Evolutionary conservation across 2,888 invertebrate species (phyloP).

Genomic region (Pseudolycoriella hygida): DNA sequence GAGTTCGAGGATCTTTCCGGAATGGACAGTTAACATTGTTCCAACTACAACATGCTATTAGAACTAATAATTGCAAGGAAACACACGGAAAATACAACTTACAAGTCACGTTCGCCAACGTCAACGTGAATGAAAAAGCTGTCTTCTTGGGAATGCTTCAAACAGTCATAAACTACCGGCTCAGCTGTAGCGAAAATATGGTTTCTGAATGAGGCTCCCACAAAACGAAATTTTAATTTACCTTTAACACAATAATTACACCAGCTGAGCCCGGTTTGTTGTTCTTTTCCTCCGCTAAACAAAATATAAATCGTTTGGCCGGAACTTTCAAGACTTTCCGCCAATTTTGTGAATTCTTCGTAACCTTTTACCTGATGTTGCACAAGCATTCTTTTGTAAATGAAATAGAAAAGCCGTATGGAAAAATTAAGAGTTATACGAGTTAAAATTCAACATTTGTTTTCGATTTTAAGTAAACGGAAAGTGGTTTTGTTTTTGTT

Average conservation of each 20-base stretch:
- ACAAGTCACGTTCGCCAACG: slow-evolving; percentile 61
- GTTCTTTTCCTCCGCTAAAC: slow-evolving; percentile 28
- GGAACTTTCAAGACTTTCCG: slow-evolving; percentile 22
- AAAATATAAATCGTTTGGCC: slow-evolving; percentile 25
- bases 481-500: too few relatives aligned
- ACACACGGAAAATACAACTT: slow-evolving; percentile 17
- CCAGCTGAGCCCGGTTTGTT: slow-evolving; percentile 58
- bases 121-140: slow-evolving; percentile 55
- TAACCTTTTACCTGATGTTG: slow-evolving; percentile 28
- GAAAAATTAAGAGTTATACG: too few relatives aligned
- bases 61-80: neutral
- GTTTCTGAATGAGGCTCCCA: neutral
- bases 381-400: slow-evolving; percentile 22
- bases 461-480: too few relatives aligned
- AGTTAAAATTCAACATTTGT: too few relatives aligned
- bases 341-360: slow-evolving; percentile 27
- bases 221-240: slow-evolving; percentile 20
- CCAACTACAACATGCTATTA: slow-evolving; percentile 37
- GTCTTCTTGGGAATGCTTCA: slow-evolving; percentile 40
- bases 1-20: slow-evolving; percentile 52
- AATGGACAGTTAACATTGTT: slow-evolving; percentile 67
- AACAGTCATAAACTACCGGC: slow-evolving; percentile 51
- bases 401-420: too few relatives aligned
- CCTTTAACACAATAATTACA: slow-evolving; percentile 76
- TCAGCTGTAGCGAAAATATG: slow-evolving; percentile 38